Evolutionary conservation across 1,140 invertebrate genomes (phyloP).

Genomic region (Catajapyx aquilonaris): DNA sequence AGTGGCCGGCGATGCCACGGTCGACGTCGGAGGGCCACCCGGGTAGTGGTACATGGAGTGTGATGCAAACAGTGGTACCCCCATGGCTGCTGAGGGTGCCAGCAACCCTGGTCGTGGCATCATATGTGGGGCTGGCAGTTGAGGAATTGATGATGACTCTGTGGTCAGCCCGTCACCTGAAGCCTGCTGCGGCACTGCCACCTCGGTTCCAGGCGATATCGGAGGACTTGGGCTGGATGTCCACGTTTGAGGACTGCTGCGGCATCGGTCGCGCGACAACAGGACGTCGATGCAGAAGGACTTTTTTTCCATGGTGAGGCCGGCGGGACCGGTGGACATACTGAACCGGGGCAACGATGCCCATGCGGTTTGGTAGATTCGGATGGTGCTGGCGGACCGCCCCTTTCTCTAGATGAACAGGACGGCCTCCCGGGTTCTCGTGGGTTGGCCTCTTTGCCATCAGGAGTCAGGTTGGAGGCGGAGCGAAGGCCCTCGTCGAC

Average conservation of each 20-base stretch:
- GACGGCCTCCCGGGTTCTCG: too few species aligned
- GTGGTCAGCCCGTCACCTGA: too few species aligned
- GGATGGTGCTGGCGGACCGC: too few species aligned
- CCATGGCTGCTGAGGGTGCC: constrained; percentile 14
- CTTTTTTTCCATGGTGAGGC: too few species aligned
- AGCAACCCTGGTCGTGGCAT: constrained; percentile 17
- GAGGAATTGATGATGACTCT: background rate
- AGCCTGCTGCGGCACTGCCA: constrained; percentile 15
- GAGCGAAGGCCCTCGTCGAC: too few species aligned
- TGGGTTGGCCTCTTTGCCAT: too few species aligned
- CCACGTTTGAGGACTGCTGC: background rate
- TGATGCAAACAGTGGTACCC: background rate
- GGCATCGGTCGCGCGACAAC: constrained; percentile 19
- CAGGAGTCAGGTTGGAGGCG: too few species aligned
- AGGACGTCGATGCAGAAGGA: constrained; percentile 41
- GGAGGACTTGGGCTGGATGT: constrained; percentile 16
- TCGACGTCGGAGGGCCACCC: constrained; percentile 4
- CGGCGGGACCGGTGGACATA: too few species aligned
- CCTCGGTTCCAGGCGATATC: constrained; percentile 23
- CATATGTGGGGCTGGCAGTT: constrained; percentile 13
- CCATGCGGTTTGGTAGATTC: too few species aligned
- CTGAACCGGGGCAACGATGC: too few species aligned
- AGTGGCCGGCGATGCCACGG: background rate
- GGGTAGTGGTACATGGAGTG: background rate
- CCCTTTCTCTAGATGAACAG: too few species aligned